These are phyloP conservation scores for Myotis brandtii DNA, from an alignment of 2,113 vertebrate species.

Conservation along the genomic window DNA sequence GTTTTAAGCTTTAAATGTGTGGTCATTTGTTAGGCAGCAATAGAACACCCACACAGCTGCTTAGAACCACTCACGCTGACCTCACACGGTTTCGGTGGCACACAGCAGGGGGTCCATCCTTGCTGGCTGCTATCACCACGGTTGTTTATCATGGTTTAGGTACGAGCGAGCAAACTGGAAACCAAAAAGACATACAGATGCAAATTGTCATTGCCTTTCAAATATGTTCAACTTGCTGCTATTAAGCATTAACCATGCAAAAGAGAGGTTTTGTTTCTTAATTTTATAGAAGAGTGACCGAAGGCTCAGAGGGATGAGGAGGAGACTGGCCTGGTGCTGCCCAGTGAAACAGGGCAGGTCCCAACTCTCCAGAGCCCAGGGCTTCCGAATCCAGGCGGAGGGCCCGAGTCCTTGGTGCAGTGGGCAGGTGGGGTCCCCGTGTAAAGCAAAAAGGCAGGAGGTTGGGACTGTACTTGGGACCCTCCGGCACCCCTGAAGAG, in stretches of 20 bases:
- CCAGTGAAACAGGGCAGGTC: neutral
- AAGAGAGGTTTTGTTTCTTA: neutral
- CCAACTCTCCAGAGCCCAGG: neutral
- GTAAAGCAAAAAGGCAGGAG: neutral
- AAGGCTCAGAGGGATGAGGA: neutral
- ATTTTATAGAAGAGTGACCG: neutral
- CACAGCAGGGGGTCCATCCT: neutral
- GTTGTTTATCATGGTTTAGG: neutral
- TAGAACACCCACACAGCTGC: neutral
- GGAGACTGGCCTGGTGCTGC: neutral
- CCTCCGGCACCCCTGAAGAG: neutral
- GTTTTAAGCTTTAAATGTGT: neutral
- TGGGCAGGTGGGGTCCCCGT: rapidly evolving
- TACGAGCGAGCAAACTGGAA: neutral
- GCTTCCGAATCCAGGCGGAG: neutral
- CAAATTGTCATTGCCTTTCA: neutral
- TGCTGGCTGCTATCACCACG: neutral
- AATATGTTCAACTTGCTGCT: neutral
- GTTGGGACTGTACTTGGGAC: neutral
- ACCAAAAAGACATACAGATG: neutral
- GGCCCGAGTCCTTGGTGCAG: neutral
- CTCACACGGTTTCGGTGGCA: neutral
- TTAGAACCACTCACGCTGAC: too few relatives aligned
- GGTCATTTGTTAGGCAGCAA: neutral
- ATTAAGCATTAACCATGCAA: neutral